phyloP scores from a whole-genome alignment of 2,113 vertebrate species.

The Pterocles burchelli region DNA sequence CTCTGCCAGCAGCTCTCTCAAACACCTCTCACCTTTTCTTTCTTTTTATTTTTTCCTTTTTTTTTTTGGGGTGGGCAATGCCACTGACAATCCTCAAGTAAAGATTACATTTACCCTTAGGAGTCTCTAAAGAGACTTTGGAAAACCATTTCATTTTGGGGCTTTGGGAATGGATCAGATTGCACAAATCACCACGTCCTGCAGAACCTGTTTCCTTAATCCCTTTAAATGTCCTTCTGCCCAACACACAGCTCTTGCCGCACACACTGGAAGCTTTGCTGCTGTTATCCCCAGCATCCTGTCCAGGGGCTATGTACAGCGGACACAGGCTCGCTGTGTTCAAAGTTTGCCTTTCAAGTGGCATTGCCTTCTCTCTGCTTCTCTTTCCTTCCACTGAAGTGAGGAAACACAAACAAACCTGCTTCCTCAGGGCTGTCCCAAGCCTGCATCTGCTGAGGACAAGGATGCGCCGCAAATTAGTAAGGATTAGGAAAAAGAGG shows the following conservation, averaged over 20 bases:
- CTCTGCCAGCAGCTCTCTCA: not conserved
- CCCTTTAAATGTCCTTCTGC: not conserved
- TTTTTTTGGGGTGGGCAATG: not conserved
- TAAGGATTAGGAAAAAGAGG: not conserved
- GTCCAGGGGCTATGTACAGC: not conserved
- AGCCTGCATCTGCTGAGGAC: rapidly evolving
- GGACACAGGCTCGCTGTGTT: rapidly evolving
- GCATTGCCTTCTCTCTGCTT: not conserved
- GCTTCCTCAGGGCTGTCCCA: not conserved
- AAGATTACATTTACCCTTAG: not conserved
- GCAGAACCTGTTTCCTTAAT: not conserved
- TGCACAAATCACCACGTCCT: not conserved
- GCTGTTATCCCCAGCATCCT: rapidly evolving
- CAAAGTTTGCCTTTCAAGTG: not conserved
- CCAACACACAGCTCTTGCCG: not conserved
- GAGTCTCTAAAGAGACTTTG: not conserved
- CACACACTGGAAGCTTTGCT: not conserved
- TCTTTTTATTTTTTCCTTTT: not conserved
- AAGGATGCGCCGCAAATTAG: rapidly evolving
- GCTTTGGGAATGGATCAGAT: not conserved
- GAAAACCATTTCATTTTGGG: not conserved
- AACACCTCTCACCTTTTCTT: not conserved
- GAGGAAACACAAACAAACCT: not conserved
- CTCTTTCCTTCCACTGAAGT: not conserved
- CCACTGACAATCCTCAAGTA: not conserved